Evolutionary conservation across 2,888 invertebrate species (phyloP).

Genomic region (Anthoptus insignis): DNA sequence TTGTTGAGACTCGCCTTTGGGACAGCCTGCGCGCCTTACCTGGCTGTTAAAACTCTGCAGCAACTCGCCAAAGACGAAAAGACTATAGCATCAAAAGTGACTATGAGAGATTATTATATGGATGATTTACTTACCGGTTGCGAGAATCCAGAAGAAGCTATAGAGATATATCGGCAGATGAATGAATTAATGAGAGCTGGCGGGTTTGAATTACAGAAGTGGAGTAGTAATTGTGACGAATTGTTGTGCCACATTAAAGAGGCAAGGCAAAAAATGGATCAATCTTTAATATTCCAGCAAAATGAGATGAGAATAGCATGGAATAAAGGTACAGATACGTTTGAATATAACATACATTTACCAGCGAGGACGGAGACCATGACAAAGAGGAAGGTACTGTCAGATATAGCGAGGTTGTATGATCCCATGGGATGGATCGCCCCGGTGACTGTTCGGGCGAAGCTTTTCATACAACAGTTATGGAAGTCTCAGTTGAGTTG

Average conservation of each 20-base stretch:
- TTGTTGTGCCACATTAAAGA: background rate
- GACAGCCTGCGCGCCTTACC: conserved; percentile 47
- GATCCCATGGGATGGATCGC: conserved; percentile 53
- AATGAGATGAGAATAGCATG: conserved; percentile 49
- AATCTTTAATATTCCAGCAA: too few species aligned
- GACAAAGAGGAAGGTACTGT: conserved; percentile 50
- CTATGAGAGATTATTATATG: conserved; percentile 17
- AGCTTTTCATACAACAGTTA: conserved; percentile 52
- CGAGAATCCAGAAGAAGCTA: conserved; percentile 42
- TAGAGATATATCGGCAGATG: conserved; percentile 45
- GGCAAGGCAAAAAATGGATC: too few species aligned
- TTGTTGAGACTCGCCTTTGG: conserved; percentile 47
- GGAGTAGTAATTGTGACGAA: conserved; percentile 43
- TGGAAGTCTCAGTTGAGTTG: conserved; percentile 50
- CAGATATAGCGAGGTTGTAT: conserved; percentile 5
- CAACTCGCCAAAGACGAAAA: conserved; percentile 41
- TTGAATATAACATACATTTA: conserved; percentile 41
- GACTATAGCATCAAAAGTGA: conserved; percentile 30
- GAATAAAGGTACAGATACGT: conserved; percentile 46
- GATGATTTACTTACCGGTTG: conserved; percentile 34
- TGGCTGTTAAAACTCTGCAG: conserved; percentile 43
- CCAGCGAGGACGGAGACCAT: background rate
- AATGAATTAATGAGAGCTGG: conserved; percentile 43
- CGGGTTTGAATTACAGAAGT: conserved; percentile 48
- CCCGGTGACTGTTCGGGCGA: conserved; percentile 48